These are phyloP conservation scores for Eugnorisma glareosa DNA, from an alignment of 2,888 invertebrate species.

Conservation along the genomic window DNA sequence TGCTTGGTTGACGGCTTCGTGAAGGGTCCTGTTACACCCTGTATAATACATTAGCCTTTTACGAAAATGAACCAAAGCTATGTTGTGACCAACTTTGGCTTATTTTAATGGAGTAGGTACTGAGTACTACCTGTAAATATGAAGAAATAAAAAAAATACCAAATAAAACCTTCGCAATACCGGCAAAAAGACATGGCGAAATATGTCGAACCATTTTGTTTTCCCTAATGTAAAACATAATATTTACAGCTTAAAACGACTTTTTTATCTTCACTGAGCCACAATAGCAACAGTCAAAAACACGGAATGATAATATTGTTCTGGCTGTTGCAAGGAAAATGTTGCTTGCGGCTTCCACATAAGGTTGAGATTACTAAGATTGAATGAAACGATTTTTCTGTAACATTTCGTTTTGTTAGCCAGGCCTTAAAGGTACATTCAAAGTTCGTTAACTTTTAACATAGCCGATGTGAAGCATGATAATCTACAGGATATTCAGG, in stretches of 20 bases:
- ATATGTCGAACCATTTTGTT: conserved; percentile 44
- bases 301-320: conserved; percentile 48
- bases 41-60: conserved; percentile 16
- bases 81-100: not conserved
- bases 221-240: conserved; percentile 53
- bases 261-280: conserved; percentile 52
- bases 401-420: conserved; percentile 30
- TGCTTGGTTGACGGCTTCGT: no score
- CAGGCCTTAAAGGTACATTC: conserved; percentile 35
- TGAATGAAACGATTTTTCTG: conserved; percentile 4
- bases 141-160: not conserved
- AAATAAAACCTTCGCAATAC: not conserved
- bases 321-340: conserved; percentile 16
- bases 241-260: conserved; percentile 58
- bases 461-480: conserved; percentile 1
- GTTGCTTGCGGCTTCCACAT: conserved; percentile 5
- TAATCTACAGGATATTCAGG: conserved; percentile 6
- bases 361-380: conserved; percentile 27
- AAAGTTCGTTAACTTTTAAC: conserved; percentile 40
- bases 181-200: conserved; percentile 11
- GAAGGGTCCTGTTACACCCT: no score
- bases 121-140: not conserved
- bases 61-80: conserved; percentile 1
- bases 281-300: conserved; percentile 57
- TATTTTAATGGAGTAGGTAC: not conserved